Evolutionary conservation across 2,797 vertebrate genomes (phyloP).

Genomic region (Mergus octosetaceus): DNA sequence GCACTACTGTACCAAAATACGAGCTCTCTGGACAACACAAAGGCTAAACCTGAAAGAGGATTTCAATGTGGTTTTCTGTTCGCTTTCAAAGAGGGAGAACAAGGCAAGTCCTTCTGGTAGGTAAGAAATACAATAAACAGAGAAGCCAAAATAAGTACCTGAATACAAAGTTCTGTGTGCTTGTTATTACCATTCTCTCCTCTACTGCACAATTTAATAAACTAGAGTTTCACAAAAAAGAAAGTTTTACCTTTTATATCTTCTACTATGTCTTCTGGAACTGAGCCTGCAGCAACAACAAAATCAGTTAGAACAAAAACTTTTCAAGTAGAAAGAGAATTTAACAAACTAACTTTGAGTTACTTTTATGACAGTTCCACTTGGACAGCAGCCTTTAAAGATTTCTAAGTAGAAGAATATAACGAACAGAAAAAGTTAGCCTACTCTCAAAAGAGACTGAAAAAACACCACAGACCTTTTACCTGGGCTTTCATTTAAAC

Average conservation of each 20-base stretch:
- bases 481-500: not conserved
- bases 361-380: not conserved
- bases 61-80: not conserved
- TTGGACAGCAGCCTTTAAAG: not conserved
- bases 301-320: not conserved
- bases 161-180: not conserved
- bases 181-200: not conserved
- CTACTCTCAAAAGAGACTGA: not conserved
- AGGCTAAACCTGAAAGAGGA: not conserved
- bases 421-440: not conserved
- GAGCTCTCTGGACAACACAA: not conserved
- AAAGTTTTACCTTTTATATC: slow-evolving; percentile 91
- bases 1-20: accelerated
- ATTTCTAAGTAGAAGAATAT: not conserved
- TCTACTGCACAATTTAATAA: not conserved
- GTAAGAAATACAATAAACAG: not conserved
- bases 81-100: not conserved
- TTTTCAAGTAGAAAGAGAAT: slow-evolving; percentile 6
- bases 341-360: not conserved
- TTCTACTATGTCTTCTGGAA: slow-evolving; percentile 92
- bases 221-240: not conserved
- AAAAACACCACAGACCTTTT: not conserved
- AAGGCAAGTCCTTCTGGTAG: not conserved
- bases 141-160: not conserved
- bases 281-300: slow-evolving; percentile 80